Base-by-base conservation (phyloP, 30 jellyfish, hydroid and myxozoan species). In the Hydractinia symbiolongicarpus region DNA sequence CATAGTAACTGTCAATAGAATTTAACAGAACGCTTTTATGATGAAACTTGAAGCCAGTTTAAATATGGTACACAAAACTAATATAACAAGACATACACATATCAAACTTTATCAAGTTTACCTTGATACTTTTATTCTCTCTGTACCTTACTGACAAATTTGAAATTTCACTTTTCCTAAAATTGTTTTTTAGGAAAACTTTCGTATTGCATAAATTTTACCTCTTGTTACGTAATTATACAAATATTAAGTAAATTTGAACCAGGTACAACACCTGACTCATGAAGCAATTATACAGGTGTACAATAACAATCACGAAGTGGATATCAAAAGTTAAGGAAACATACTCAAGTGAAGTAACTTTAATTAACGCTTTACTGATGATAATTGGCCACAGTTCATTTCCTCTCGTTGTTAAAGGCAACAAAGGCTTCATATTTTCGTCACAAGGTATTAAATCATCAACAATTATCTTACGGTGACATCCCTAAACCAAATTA, bases 311-410 rank as follows among this genome's bases (percentile, higher is more conserved):
- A 30, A 30, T 30, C 44, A 30, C 44, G n/a, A 30, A 30, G 44
- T 30, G 44, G 44, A 30, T 30, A 30, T 1, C 19, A 58, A 13
- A 58, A 58, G 15, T 0, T 58, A 58, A 58, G 69, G 60, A 77
- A 77, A 78, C 95, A 76, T 76, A 93, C 98, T 93, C 95, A 16
- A 93, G 90, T 15, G 98, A 93, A 9, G 98, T 96, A 61, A 93
- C 86, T 79, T 93, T 93, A 66, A 93, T 76, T 7, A 93, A 50
- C 17, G 96, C 98, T 78, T 93, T 93, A 58, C 95, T 67, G 14
- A 93, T 82, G 17, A 93, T 81, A 70, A 88, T 55, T 17, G 95
- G 96, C 98, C 98, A 93, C 5, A 93, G 82, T 67, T 93, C 98
- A 57, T 84, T 81, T 7, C 79, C 91, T 66, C 64, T 83, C 9